Evolutionary conservation across 2,113 vertebrate species (phyloP), one percentile per base, ranked within the genome.

Genomic region (Salvelinus sp.): DNA sequence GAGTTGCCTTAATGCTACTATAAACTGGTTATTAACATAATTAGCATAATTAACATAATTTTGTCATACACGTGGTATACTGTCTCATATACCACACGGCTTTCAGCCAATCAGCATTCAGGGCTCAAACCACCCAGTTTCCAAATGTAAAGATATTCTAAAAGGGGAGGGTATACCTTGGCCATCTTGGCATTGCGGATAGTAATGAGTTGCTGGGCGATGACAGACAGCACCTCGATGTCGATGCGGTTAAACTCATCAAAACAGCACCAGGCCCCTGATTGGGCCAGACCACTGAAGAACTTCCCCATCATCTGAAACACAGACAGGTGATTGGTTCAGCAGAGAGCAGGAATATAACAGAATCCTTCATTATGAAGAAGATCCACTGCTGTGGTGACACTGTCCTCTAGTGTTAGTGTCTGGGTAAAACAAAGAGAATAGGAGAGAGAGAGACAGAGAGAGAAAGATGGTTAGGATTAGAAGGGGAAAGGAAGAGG

Each of bases 171-270:
- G 10, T 22, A 28, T 22, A 96, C 94, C 92, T 95, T 95, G 18
- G 91, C 91, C 1, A 93, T 91, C 87, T 96, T 93, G 22, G 92
- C 93, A 4, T 95, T 95, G 75, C 93, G 88, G 66, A 96, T 96
- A 66, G 92, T 94, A 48, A 96, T 95, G 54, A 95, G 91, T 13
- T 96, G 94, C 80, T 95, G 95, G 2, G 91, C 95, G 3, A 95
- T 95, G 79, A 96, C 94, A 3, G 93, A 97, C 76, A 96, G 75
- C 73, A 96, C 95, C 86, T 96, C 94, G 57, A 93, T 96, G 86
- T 95, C 94, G 62, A 95, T 95, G 50, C 94, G 82, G 79, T 96
- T 97, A 80, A 96, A 97, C 84, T 95, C 92, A 20, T 96, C 92
- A 72, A 96, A 96, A 82, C 94, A 96, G 71, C 94, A 95, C 93